Percentiles rank a stretch among this genome's conserved stretches.
These are phyloP conservation scores for Euspilapteryx auroguttella DNA, from an alignment of 2,888 invertebrate species.

Conservation along the genomic window DNA sequence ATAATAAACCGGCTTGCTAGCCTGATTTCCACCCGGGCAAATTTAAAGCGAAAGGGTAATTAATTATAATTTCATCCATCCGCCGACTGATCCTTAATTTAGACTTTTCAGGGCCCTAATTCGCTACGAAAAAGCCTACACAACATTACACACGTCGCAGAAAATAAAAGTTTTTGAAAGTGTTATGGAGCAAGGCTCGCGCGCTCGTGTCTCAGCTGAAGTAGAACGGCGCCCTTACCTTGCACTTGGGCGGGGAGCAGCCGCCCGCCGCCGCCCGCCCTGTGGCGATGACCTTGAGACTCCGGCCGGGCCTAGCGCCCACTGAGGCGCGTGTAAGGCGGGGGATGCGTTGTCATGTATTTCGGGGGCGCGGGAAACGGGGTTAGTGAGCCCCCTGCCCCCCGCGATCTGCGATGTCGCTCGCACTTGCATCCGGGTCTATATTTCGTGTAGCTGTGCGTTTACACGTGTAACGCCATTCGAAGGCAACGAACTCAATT, in stretches of 20 bases:
- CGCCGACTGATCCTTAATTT: no score
- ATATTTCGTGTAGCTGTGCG: background rate
- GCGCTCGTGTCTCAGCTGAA: no score
- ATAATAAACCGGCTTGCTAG: no score
- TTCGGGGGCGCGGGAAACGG: conserved; percentile 27
- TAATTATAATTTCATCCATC: no score
- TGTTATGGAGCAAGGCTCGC: no score
- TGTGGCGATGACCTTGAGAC: conserved; percentile 49
- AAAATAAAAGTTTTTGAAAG: no score
- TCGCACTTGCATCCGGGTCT: conserved; percentile 57
- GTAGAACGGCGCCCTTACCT: conserved; percentile 11
- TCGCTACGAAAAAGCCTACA: no score
- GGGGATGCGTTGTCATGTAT: conserved; percentile 27
- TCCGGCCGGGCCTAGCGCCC: conserved; percentile 17
- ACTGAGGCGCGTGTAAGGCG: conserved; percentile 9
- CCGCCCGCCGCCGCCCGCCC: conserved; percentile 25
- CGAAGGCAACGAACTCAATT: conserved; percentile 3
- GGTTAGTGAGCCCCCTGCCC: conserved; percentile 31
- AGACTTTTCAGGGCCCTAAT: no score
- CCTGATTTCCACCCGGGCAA: no score
- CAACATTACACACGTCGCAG: no score
- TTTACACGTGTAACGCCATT: no score
- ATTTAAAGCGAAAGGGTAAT: no score
- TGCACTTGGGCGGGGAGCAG: conserved; percentile 39
- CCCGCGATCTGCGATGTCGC: conserved; percentile 25